Evolutionary conservation across 1,140 invertebrate genomes (phyloP).

Genomic region (Orius insidiosus): DNA sequence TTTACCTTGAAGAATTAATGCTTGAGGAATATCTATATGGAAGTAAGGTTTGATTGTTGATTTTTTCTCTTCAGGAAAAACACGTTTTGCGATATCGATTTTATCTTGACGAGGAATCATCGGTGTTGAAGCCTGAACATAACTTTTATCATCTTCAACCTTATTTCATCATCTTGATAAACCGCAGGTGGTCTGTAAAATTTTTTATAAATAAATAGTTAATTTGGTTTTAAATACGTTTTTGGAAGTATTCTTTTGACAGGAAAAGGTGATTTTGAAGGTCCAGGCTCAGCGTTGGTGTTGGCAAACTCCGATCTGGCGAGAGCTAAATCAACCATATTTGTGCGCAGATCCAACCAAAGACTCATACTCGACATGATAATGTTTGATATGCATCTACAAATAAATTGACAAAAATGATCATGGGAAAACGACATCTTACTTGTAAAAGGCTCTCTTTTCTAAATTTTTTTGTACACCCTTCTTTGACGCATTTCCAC

Average conservation of each 20-base stretch:
- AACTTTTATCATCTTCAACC: no score
- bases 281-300: background rate
- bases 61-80: slow-evolving; percentile 8
- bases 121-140: no score
- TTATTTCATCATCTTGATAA: no score
- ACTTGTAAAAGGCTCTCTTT: slow-evolving; percentile 68
- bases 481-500: slow-evolving; percentile 50
- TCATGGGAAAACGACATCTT: slow-evolving; percentile 9
- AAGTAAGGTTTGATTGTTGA: slow-evolving; percentile 31
- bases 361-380: slow-evolving; percentile 61
- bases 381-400: slow-evolving; percentile 78
- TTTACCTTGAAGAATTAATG: no score
- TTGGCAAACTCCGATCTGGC: slow-evolving; percentile 25
- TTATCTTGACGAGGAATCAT: no score
- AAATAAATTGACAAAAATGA: no score
- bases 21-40: slow-evolving; percentile 19
- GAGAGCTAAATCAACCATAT: slow-evolving; percentile 67
- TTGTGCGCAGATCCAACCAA: slow-evolving; percentile 59
- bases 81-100: no score
- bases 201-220: no score
- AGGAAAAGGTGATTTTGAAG: background rate
- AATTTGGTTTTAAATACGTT: background rate
- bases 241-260: slow-evolving; percentile 2
- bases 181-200: no score
- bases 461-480: slow-evolving; percentile 72